A percentile compares a stretch with the other conserved stretches of the same genome.
These are phyloP conservation scores for Chloroclystis v-ata DNA, from an alignment of 2,888 invertebrate genomes.

Conservation along the genomic window DNA sequence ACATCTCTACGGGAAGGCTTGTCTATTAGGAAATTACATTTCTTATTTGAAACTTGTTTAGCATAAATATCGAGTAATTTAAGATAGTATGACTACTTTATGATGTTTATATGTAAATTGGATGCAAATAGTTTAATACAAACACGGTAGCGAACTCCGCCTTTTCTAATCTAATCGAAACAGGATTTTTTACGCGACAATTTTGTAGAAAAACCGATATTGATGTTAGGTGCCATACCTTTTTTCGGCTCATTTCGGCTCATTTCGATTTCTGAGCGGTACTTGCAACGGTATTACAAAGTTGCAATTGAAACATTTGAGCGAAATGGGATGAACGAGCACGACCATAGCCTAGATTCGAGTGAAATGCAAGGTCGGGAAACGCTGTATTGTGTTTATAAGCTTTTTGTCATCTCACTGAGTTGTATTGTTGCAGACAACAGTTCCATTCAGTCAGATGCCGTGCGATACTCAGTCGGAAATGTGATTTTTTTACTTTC, in stretches of 20 bases:
- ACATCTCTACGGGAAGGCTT: constrained; percentile 16
- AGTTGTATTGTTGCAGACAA: constrained; percentile 57
- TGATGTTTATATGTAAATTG: constrained; percentile 21
- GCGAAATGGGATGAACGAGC: constrained; percentile 52
- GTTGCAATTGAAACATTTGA: constrained; percentile 57
- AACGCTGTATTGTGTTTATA: constrained; percentile 61
- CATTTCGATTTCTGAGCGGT: constrained; percentile 59
- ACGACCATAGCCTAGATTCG: constrained; percentile 66
- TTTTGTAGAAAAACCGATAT: neutral
- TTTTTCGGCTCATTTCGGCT: constrained; percentile 38
- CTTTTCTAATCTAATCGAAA: constrained; percentile 5
- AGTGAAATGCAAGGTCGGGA: constrained; percentile 66
- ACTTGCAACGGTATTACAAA: constrained; percentile 63
- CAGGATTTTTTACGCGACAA: constrained; percentile 17
- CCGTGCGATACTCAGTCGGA: constrained; percentile 64
- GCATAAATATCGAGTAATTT: constrained; percentile 14
- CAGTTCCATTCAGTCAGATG: constrained; percentile 64
- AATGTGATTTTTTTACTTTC: constrained; percentile 47
- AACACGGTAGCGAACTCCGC: constrained; percentile 13
- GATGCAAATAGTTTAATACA: constrained; percentile 11
- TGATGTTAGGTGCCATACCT: constrained; percentile 10
- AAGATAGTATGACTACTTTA: constrained; percentile 14
- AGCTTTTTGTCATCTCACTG: constrained; percentile 66
- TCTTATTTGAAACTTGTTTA: constrained; percentile 9
- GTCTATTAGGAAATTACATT: constrained; percentile 6